Base-by-base conservation (phyloP, 2,888 invertebrate species). In the Diachrysia chrysitis region DNA sequence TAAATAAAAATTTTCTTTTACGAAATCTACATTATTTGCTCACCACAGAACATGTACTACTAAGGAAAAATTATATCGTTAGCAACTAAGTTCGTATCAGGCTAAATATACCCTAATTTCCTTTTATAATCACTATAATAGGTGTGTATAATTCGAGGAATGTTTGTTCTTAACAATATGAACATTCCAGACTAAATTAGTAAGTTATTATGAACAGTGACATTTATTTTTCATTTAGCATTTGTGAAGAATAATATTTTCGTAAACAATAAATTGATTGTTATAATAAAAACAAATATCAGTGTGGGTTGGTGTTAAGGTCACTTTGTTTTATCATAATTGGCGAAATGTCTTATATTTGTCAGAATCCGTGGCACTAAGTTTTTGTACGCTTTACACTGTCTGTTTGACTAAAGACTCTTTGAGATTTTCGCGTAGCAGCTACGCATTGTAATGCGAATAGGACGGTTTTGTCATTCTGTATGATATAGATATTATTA, bases 311-410 rank as follows among this genome's bases (percentile, higher is more conserved):
- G 19, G 19, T 51, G 21, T 19, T 21, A 51, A 51, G 48, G 48
- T 51, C 48, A 51, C 10, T 51, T 21, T 51, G 21, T 21, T 10
- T 51, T 51, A 51, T 51, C 48, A 51, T 21, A 51, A 51, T 51
- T 21, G 19, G 48, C 21, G 48, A 51, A 21, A 19, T 51, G 21
- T 19, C 21, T 51, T 51, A 21, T 21, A 9, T 37, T 42, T 42
- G n/a, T 42, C 42, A 37, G n/a, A 16, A n/a, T 42, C 5, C 5
- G n/a, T n/a, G 42, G 7, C 7, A 19, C 19, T 19, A 19, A 19
- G 12, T 10, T 21, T 12, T 9, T 51, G 48, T 19, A 21, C 21
- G 10, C 21, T 12, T 21, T 21, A 51, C 48, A 19, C 48, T 51
- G 48, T 12, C 14, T 12, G 48, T 51, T 51, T 51, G 10, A 21